Evolutionary conservation across 2,797 vertebrate species (phyloP).

Genomic region (Acanthornis magna): DNA sequence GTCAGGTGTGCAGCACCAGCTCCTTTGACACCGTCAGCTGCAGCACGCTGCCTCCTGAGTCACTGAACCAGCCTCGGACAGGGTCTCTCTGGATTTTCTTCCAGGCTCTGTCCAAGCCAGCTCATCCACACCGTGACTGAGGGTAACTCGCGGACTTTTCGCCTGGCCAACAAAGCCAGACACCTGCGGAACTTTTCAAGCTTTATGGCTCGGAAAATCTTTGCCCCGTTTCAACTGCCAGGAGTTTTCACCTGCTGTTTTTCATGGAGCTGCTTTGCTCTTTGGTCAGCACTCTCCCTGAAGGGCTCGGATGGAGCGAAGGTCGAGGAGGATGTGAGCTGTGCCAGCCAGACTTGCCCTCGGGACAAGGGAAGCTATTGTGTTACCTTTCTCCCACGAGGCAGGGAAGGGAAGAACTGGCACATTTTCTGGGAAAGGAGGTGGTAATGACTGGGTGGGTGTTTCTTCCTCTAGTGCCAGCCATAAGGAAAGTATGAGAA

Average conservation of each 20-base stretch:
- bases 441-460: not conserved
- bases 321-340: not conserved
- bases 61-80: not conserved
- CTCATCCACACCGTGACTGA: rapidly evolving
- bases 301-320: not conserved
- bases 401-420: not conserved
- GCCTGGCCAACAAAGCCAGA: not conserved
- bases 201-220: not conserved
- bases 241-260: not conserved
- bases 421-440: not conserved
- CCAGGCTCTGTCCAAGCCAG: not conserved
- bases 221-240: not conserved
- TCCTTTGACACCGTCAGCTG: not conserved
- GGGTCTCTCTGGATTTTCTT: not conserved
- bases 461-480: not conserved
- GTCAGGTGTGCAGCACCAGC: not conserved
- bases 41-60: not conserved
- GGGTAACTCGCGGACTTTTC: rapidly evolving
- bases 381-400: not conserved
- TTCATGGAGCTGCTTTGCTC: not conserved
- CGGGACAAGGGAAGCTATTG: not conserved
- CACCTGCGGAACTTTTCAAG: not conserved
- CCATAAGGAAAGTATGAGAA: not conserved
- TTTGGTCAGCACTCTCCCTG: not conserved
- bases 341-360: not conserved